phyloP scores from a whole-genome alignment of 2,113 vertebrate species.

The Cardinalis cardinalis region DNA sequence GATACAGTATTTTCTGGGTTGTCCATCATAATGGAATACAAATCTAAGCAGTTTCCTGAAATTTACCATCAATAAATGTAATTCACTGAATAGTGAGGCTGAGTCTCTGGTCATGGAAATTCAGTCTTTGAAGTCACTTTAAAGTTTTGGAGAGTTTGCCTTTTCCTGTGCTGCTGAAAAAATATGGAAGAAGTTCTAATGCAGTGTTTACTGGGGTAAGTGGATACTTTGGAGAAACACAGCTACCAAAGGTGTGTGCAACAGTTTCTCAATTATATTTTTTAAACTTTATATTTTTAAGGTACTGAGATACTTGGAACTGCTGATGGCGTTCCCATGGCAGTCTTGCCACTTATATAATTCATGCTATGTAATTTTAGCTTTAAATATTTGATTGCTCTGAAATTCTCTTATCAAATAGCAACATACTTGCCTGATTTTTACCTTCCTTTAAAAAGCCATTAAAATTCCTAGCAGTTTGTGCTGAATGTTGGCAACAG shows the following conservation, averaged over 20 bases:
- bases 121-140: background rate
- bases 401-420: conserved; percentile 19
- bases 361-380: background rate
- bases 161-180: background rate
- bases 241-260: background rate
- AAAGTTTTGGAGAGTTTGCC: background rate
- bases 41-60: background rate
- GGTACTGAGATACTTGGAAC: background rate
- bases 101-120: background rate
- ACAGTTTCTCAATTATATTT: background rate
- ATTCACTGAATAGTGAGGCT: background rate
- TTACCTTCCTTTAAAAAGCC: background rate
- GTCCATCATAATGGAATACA: background rate
- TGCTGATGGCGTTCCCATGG: background rate
- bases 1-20: background rate
- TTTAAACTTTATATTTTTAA: background rate
- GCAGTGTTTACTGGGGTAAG: background rate
- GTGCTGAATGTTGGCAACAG: background rate
- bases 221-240: background rate
- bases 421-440: background rate
- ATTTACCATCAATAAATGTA: background rate
- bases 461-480: conserved; percentile 10
- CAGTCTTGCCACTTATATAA: background rate
- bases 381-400: conserved; percentile 8
- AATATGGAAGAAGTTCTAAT: background rate